These are phyloP conservation scores for Netelia melanura DNA, from an alignment of 2,888 invertebrate species.

Conservation along the genomic window DNA sequence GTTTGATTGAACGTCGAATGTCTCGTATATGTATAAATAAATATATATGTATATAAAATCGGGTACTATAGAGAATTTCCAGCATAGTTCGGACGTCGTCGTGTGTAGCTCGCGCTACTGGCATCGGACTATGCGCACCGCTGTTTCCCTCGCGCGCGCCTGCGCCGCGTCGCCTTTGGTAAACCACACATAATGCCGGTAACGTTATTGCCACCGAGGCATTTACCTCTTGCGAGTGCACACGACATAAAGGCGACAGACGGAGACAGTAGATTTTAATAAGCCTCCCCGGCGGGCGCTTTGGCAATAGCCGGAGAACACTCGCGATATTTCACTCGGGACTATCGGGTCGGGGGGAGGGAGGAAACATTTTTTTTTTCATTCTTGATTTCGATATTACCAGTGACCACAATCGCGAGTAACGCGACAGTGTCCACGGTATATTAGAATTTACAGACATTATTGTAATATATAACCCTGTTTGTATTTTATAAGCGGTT, in stretches of 20 bases:
- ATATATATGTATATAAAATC: constrained; percentile 30
- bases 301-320: constrained; percentile 38
- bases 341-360: not conserved
- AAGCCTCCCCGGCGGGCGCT: constrained; percentile 61
- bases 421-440: too few relatives aligned
- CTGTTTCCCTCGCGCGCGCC: constrained; percentile 18
- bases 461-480: too few relatives aligned
- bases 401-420: too few relatives aligned
- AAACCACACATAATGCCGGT: constrained; percentile 58
- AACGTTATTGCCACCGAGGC: constrained; percentile 58
- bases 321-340: constrained; percentile 58
- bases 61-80: constrained; percentile 36
- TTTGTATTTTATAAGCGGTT: not conserved
- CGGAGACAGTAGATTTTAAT: constrained; percentile 58
- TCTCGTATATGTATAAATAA: constrained; percentile 20
- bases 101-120: constrained; percentile 5
- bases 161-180: constrained; percentile 31
- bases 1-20: too few relatives aligned
- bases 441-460: too few relatives aligned
- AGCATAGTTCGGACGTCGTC: constrained; percentile 54
- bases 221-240: constrained; percentile 46
- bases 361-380: not conserved
- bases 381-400: constrained; percentile 30
- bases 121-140: constrained; percentile 6
- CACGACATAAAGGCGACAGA: constrained; percentile 26